Evolutionary conservation across 2,888 invertebrate genomes (phyloP), one percentile per base, ranked within the genome.

Genomic region (Tachina lurida): DNA sequence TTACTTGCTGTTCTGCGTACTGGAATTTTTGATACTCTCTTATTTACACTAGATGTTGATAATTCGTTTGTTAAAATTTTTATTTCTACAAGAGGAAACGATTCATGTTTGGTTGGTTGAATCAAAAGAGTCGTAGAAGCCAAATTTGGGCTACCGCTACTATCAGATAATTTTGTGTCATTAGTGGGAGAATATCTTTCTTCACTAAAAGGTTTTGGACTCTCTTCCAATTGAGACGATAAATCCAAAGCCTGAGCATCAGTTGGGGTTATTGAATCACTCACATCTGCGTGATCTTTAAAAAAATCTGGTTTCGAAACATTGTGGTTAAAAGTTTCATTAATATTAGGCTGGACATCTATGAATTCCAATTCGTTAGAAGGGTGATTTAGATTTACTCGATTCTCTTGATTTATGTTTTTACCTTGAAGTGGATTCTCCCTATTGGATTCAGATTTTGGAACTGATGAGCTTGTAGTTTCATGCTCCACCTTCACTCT

Each of bases 21-120:
- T 2, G 92, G 92, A 78, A 92, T 92, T 85, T 88, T 90, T 0
- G 93, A 92, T 10, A 88, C 52, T 68, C 62, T 68, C 58, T 74
- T 68, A 22, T 81, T 77, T 13, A 52, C 10, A 60, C 3, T 17
- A 19, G 60, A 4, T 0, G 10, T 43, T 15, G 17, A 3, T 65
- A 15, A 52, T 56, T n/a, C 39, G 3, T 22, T n/a, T 52, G 39
- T 17, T 1, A 22, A n/a, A 17, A 7, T 45, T 10, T 65, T 74
- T 10, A 22, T 49, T 10, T 71, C 65, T 0, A 9, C 10, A 31
- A 31, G 9, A n/a, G 12, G 1, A 45, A 13, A 10, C 7, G 13
- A 13, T 31, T 54, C 58, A 39, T 10, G 5, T 39, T 17, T 9
- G 0, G 8, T 10, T 41, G n/a, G 19, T 47, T 54, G 2, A 31